Percentiles rank a stretch among this genome's conserved stretches.
These are phyloP conservation scores for Orthonychiurus folsomi DNA, from an alignment of 2,888 invertebrate genomes.

Conservation along the genomic window DNA sequence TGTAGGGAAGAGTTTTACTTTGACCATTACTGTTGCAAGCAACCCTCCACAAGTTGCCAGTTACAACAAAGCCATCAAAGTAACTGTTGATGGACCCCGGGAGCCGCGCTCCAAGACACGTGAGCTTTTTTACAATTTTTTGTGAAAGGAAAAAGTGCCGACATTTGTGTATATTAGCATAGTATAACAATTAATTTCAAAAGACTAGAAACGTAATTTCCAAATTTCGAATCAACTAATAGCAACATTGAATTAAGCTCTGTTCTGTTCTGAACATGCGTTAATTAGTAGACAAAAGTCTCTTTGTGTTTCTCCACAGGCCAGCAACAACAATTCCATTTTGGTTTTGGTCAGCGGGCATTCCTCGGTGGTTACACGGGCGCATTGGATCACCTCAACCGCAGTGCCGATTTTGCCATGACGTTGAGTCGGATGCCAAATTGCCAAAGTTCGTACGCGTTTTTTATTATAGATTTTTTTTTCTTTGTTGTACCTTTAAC, in stretches of 20 bases:
- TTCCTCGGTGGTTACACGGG: constrained; percentile 63
- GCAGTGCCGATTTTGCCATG: constrained; percentile 39
- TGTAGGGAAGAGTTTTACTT: constrained; percentile 89
- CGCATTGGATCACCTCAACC: constrained; percentile 42
- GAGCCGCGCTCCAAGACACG: constrained; percentile 91
- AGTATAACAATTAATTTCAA: too few species aligned
- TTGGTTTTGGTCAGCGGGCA: constrained; percentile 72
- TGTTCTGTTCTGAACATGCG: neutral
- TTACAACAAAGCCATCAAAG: constrained; percentile 94
- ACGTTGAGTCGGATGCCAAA: constrained; percentile 39
- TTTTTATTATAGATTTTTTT: neutral
- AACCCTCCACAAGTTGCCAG: constrained; percentile 93
- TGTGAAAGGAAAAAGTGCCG: neutral
- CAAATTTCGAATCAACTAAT: too few species aligned
- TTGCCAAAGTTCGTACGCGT: constrained; percentile 32
- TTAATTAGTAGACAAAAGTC: constrained; percentile 3
- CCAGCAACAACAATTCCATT: constrained; percentile 89
- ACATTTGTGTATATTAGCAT: neutral
- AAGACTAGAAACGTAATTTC: too few species aligned
- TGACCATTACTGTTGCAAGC: constrained; percentile 90
- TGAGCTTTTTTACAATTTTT: constrained; percentile 54
- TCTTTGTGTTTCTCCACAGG: constrained; percentile 49
- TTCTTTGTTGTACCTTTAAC: neutral
- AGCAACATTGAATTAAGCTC: too few species aligned
- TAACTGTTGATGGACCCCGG: constrained; percentile 93